Conservation (phyloP, 2,797 vertebrate species). For the Acipenser oxyrinchus region DNA sequence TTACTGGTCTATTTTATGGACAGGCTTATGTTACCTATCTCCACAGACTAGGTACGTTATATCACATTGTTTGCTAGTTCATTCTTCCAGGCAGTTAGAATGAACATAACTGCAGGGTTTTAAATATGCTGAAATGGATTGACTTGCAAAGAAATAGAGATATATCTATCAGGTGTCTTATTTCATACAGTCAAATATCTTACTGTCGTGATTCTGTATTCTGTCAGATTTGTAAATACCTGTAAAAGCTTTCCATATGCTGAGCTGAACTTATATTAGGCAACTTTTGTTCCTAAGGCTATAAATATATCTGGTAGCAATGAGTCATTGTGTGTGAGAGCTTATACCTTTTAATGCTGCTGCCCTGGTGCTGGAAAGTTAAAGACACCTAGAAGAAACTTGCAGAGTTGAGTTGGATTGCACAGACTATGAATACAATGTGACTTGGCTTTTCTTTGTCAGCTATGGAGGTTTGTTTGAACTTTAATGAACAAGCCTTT, state of each 20-base stretch:
- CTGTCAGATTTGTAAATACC: constrained; percentile 22
- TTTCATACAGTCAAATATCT: constrained; percentile 5
- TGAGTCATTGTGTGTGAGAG: constrained; percentile 26
- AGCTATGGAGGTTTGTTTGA: no score
- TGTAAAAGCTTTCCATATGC: constrained; percentile 23
- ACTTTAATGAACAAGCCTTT: no score
- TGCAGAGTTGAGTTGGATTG: no score
- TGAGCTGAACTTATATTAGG: constrained; percentile 13
- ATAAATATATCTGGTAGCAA: constrained; percentile 31
- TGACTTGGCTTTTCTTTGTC: no score
- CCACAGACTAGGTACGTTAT: not conserved
- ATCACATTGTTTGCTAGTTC: constrained; percentile 10
- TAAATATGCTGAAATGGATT: constrained; percentile 16
- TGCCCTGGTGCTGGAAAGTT: constrained; percentile 22
- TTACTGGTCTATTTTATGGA: constrained; percentile 2
- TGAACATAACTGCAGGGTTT: constrained; percentile 20
- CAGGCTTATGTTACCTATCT: constrained; percentile 24
- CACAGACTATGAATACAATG: no score
- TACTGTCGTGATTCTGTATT: constrained; percentile 16
- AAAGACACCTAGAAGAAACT: not conserved
- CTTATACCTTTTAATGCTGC: constrained; percentile 24
- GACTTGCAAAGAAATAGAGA: constrained; percentile 12
- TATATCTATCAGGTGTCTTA: constrained; percentile 14
- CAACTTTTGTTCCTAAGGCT: constrained; percentile 25
- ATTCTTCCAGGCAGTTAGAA: constrained; percentile 11